Evolutionary conservation across 2,888 invertebrate species (phyloP).

Genomic region (Noctuana brunneofusca): DNA sequence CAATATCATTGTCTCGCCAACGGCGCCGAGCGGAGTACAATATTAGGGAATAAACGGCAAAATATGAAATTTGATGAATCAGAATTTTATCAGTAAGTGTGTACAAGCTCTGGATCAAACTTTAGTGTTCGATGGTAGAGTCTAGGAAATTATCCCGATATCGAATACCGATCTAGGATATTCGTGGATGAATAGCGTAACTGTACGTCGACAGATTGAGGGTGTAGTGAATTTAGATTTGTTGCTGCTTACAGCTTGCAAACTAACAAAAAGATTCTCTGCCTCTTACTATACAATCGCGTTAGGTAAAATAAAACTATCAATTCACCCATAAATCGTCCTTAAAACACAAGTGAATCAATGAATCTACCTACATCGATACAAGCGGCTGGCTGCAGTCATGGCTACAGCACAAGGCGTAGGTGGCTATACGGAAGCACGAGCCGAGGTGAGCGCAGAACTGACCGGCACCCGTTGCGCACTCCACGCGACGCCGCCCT

Average conservation of each 20-base stretch:
- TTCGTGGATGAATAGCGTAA: slow-evolving; percentile 60
- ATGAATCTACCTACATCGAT: slow-evolving; percentile 29
- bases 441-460: slow-evolving; percentile 45
- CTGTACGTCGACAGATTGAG: slow-evolving; percentile 50
- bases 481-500: slow-evolving; percentile 44
- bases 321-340: slow-evolving; percentile 46
- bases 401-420: slow-evolving; percentile 11
- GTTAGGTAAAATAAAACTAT: slow-evolving; percentile 46
- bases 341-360: slow-evolving; percentile 44
- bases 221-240: slow-evolving; percentile 66
- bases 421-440: slow-evolving; percentile 13
- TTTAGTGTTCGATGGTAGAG: slow-evolving; percentile 77
- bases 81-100: slow-evolving; percentile 70
- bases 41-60: slow-evolving; percentile 70
- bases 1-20: slow-evolving; percentile 70
- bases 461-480: slow-evolving; percentile 41
- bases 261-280: slow-evolving; percentile 45
- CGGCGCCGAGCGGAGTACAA: slow-evolving; percentile 60
- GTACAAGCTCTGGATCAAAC: slow-evolving; percentile 57
- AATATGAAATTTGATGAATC: slow-evolving; percentile 65
- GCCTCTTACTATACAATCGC: slow-evolving; percentile 46
- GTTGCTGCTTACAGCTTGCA: slow-evolving; percentile 72
- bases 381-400: slow-evolving; percentile 21
- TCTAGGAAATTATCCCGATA: slow-evolving; percentile 67
- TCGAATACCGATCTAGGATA: slow-evolving; percentile 61